Evolutionary conservation across 2,888 invertebrate genomes (phyloP).

Genomic region (Mesochorus sp.): DNA sequence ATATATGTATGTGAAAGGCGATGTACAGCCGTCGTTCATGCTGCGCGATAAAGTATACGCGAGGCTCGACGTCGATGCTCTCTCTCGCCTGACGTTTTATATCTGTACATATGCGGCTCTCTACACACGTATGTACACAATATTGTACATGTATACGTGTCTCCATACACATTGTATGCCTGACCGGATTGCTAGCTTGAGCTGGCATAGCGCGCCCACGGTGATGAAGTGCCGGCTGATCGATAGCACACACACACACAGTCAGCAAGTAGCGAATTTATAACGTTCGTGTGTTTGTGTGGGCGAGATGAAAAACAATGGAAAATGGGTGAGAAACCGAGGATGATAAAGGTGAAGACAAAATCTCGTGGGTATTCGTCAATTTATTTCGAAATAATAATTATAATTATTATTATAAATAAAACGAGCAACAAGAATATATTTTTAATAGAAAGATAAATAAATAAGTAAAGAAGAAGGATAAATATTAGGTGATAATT

Average conservation of each 20-base stretch:
- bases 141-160: not conserved
- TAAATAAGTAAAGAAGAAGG: not conserved
- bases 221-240: slow-evolving; percentile 72
- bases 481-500: not conserved
- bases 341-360: slow-evolving; percentile 11
- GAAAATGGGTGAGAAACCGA: slow-evolving; percentile 35
- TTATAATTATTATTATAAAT: slow-evolving; percentile 26
- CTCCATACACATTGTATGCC: slow-evolving; percentile 20
- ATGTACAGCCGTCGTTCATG: slow-evolving; percentile 30
- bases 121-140: not conserved
- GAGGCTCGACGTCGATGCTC: slow-evolving; percentile 51
- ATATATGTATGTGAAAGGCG: not conserved
- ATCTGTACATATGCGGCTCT: not conserved
- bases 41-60: slow-evolving; percentile 44
- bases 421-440: slow-evolving; percentile 1
- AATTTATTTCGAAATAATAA: slow-evolving; percentile 13
- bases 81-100: slow-evolving; percentile 14
- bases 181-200: slow-evolving; percentile 45
- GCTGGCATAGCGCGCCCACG: slow-evolving; percentile 60
- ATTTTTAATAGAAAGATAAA: slow-evolving; percentile 1
- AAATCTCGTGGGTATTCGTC: slow-evolving; percentile 32
- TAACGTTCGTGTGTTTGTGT: slow-evolving; percentile 8
- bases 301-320: slow-evolving; percentile 52
- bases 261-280: slow-evolving; percentile 59
- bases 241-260: slow-evolving; percentile 65